These are phyloP conservation scores for Rhorus exstirpatorius DNA, from an alignment of 2,888 invertebrate species.

Conservation along the genomic window DNA sequence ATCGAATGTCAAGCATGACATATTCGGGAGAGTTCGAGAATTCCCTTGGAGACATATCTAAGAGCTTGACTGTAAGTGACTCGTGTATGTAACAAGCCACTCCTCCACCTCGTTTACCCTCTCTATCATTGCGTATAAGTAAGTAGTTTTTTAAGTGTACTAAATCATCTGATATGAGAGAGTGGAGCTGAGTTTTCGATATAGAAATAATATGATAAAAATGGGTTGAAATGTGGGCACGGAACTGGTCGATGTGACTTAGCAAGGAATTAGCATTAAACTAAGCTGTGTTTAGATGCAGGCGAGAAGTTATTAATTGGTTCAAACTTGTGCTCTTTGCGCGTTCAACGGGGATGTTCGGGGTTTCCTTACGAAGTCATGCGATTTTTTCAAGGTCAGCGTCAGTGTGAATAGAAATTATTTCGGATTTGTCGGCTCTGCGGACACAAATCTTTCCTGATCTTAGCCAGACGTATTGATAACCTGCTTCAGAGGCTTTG, in stretches of 20 bases:
- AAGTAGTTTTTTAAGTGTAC: neutral
- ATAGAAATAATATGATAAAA: neutral
- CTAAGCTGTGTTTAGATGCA: neutral
- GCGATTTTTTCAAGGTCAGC: neutral
- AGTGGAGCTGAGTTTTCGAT: neutral
- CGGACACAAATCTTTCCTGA: neutral
- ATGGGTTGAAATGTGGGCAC: neutral
- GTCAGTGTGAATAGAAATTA: neutral
- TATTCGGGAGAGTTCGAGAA: slow-evolving; percentile 18
- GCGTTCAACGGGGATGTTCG: neutral
- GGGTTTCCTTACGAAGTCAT: neutral
- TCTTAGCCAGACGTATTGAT: neutral
- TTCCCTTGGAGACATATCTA: neutral
- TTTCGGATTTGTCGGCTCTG: neutral
- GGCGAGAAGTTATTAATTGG: neutral
- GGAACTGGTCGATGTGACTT: neutral
- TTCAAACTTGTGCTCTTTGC: neutral
- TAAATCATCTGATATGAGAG: neutral
- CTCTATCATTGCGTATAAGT: no score
- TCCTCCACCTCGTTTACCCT: slow-evolving; percentile 42
- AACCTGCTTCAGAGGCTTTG: neutral
- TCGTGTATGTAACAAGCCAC: slow-evolving; percentile 44
- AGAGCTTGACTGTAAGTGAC: slow-evolving; percentile 8
- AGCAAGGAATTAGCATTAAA: no score
- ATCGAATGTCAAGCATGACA: neutral